A percentile compares a stretch with the other conserved stretches of the same genome.
Conservation (phyloP, 2,888 invertebrate genomes). For the Stegana nigrithorax region DNA sequence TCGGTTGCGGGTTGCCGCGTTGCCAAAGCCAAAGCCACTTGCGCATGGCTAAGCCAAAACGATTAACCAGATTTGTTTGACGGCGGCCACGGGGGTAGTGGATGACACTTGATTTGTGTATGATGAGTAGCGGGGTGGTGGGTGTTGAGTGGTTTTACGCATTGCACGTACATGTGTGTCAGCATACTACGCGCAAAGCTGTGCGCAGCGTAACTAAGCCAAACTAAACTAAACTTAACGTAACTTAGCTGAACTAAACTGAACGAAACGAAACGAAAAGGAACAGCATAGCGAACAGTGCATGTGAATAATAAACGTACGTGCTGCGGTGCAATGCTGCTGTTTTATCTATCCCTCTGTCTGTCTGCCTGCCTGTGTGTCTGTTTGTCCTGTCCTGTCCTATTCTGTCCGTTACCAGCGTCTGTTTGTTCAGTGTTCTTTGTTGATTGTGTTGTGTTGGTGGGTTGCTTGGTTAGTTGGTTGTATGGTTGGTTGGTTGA, state of each 20-base stretch:
- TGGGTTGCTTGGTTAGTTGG: too few species aligned
- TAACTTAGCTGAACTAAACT: neutral
- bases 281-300: too few species aligned
- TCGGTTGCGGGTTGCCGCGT: neutral
- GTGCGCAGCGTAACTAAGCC: neutral
- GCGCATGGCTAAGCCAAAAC: constrained; percentile 31
- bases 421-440: too few species aligned
- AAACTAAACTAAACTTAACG: neutral
- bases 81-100: too few species aligned
- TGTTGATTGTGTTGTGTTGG: too few species aligned
- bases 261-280: too few species aligned
- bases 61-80: constrained; percentile 38
- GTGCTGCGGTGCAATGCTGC: neutral
- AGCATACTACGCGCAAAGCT: too few species aligned
- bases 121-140: neutral
- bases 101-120: too few species aligned
- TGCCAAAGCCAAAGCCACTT: neutral
- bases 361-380: neutral
- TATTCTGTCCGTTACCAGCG: neutral
- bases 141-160: neutral
- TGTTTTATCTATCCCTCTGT: neutral
- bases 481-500: too few species aligned
- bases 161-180: neutral
- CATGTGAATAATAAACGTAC: neutral
- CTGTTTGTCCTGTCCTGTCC: neutral